Percentiles rank a stretch among this genome's conserved stretches.
These are phyloP conservation scores for Oscheius onirici DNA, from an alignment of 2,888 invertebrate species.

Conservation along the genomic window DNA sequence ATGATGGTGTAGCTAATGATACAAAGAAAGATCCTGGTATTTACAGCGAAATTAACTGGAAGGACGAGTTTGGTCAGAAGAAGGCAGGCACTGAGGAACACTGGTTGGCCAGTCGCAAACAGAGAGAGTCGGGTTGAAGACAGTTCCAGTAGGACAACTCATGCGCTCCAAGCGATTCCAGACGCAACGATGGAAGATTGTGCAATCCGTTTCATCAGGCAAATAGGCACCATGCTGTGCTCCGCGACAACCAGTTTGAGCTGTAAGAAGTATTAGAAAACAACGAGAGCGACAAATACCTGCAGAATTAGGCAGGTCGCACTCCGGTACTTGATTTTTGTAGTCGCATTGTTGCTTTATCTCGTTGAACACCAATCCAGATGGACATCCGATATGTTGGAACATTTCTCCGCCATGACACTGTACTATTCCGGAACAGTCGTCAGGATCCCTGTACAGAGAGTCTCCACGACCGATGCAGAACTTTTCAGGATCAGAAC, in stretches of 20 bases:
- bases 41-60: background rate
- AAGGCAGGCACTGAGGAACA: constrained; percentile 42
- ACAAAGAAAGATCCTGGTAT: background rate
- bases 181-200: constrained; percentile 64
- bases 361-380: constrained; percentile 63
- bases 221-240: constrained; percentile 57
- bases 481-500: constrained; percentile 25
- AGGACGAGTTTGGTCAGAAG: background rate
- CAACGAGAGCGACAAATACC: background rate
- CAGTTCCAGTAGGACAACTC: constrained; percentile 60
- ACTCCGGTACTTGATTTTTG: constrained; percentile 53
- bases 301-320: constrained; percentile 31
- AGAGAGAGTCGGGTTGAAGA: constrained; percentile 63
- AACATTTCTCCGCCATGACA: constrained; percentile 44
- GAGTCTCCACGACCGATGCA: constrained; percentile 56
- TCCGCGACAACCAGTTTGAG: constrained; percentile 27
- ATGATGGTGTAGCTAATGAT: constrained; percentile 2
- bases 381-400: constrained; percentile 59
- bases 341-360: constrained; percentile 60
- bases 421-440: constrained; percentile 55
- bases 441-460: constrained; percentile 59
- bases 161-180: constrained; percentile 57
- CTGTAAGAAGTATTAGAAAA: background rate
- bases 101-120: constrained; percentile 64
- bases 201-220: constrained; percentile 51